These are phyloP conservation scores for Isichthys henryi DNA, from an alignment of 2,113 vertebrate species.

Conservation along the genomic window DNA sequence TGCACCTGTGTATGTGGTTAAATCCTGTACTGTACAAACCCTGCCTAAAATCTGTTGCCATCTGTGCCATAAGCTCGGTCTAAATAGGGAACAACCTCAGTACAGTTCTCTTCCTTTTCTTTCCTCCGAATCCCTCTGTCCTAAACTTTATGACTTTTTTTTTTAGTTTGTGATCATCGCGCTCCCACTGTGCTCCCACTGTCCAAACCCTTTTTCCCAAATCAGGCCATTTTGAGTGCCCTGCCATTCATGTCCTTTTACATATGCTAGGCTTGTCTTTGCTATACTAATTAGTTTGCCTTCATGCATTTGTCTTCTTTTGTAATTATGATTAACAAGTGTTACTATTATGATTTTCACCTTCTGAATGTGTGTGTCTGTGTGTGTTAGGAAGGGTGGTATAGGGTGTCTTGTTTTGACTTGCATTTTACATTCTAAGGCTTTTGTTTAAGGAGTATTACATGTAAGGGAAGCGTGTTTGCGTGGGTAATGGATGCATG, in stretches of 20 bases:
- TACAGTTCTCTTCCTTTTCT: neutral
- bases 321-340: slow-evolving; percentile 37
- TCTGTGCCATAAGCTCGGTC: slow-evolving; percentile 17
- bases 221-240: neutral
- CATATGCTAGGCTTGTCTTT: slow-evolving; percentile 30
- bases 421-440: slow-evolving; percentile 49
- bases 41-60: neutral
- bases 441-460: slow-evolving; percentile 32
- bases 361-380: slow-evolving; percentile 24
- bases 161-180: neutral
- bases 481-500: slow-evolving; percentile 41
- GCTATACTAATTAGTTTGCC: slow-evolving; percentile 45
- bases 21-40: slow-evolving; percentile 20
- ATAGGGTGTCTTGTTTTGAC: slow-evolving; percentile 34
- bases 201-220: neutral
- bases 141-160: slow-evolving; percentile 18
- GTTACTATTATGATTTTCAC: slow-evolving; percentile 46
- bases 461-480: slow-evolving; percentile 34
- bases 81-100: slow-evolving; percentile 21
- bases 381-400: slow-evolving; percentile 31
- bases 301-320: slow-evolving; percentile 40
- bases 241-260: slow-evolving; percentile 25
- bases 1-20: slow-evolving; percentile 18
- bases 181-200: neutral
- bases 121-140: neutral